Evolutionary conservation across 2,888 invertebrate species (phyloP), one percentile per base, ranked within the genome.

Genomic region (Calameuta filiformis): DNA sequence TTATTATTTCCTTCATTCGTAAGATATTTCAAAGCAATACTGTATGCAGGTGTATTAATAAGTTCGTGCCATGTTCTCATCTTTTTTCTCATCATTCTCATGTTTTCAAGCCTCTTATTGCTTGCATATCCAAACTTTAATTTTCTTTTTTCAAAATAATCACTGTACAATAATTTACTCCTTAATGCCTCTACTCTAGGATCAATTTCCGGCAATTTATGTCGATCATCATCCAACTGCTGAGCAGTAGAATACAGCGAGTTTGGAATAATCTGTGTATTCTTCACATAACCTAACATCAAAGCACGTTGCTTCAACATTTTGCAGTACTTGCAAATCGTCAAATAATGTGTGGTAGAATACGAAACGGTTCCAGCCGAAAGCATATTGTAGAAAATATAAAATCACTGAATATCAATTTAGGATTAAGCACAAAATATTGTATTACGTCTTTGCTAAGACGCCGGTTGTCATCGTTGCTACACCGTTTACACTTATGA

Each of bases 1-100:
- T 92, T 83, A 74, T 87, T 87, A 30, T 92, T 91, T 56, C 23
- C 56, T 82, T 92, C 88, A 35, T 92, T 90, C 0, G 92, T 89
- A 71, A 92, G 90, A 89, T 93, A 94, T 85, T 93, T 93, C 79
- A 95, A 87, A 0, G 93, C 89, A 4, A 94, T 75, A 0, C 95
- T 94, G 75, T 93, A 85, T 0, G 93, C 93, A 33, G 93, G 90
- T 68, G 92, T 88, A 73, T 85, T 87, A 76, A 75, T 35, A 0
- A 81, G 68, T 86, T 91, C 73, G 23, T 88, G 79, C n/a, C 85
- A 83, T 6, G 90, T 85, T 35, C 87, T 87, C 35, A 81, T 69
- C 75, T 87, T 79, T 37, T 83, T 71, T 77, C 80, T 76, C 73
- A 79, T 80, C 79, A 56, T 71, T 56, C 73, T 73, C 75, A 81